Percentiles rank a stretch among this genome's conserved stretches.
phyloP scores from a whole-genome alignment of 2,888 invertebrate species.

The Eupithecia dodoneata region DNA sequence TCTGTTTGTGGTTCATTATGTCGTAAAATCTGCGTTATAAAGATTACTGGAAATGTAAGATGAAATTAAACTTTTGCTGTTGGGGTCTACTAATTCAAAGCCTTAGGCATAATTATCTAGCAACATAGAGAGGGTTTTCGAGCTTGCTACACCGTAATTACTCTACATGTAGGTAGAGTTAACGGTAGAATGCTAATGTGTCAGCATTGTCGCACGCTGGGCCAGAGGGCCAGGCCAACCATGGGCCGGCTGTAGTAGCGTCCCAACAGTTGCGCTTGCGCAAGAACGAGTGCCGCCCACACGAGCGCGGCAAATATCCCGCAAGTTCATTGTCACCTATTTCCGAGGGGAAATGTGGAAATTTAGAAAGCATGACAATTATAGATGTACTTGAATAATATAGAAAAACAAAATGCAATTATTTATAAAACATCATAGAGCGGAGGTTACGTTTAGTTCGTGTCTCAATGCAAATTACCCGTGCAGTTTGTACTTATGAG shows the following conservation, averaged over 20 bases:
- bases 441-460: neutral
- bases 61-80: neutral
- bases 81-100: neutral
- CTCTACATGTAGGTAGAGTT: slow-evolving; percentile 57
- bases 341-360: slow-evolving; percentile 43
- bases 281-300: slow-evolving; percentile 75
- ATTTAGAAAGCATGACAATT: slow-evolving; percentile 42
- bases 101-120: neutral
- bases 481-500: too few species aligned
- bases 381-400: neutral
- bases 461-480: too few species aligned
- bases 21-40: neutral
- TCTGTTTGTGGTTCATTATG: neutral
- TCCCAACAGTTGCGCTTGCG: slow-evolving; percentile 78
- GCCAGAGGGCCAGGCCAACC: slow-evolving; percentile 54
- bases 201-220: slow-evolving; percentile 63
- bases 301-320: slow-evolving; percentile 51
- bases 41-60: neutral
- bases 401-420: neutral
- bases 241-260: slow-evolving; percentile 40
- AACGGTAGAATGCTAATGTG: slow-evolving; percentile 82
- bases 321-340: slow-evolving; percentile 78
- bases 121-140: slow-evolving; percentile 2
- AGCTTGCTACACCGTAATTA: slow-evolving; percentile 39
- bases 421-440: neutral